These are phyloP conservation scores for Cephalopachus bancanus DNA, from an alignment of 2,797 vertebrate species.

Conservation along the genomic window DNA sequence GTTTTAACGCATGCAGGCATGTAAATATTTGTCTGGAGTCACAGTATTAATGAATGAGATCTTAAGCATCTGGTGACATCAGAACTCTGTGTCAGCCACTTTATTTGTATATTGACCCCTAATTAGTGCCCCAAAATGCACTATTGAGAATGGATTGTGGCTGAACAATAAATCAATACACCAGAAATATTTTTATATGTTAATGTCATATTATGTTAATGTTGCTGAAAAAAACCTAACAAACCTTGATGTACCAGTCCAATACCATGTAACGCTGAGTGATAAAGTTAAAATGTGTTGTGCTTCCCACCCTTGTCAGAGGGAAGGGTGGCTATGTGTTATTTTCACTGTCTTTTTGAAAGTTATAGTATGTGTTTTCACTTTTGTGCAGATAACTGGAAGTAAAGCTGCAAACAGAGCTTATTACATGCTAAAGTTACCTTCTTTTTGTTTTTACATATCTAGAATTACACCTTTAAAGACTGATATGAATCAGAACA, in stretches of 20 bases:
- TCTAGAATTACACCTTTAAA: slow-evolving; percentile 90
- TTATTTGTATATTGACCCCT: slow-evolving; percentile 91
- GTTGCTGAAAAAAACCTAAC: slow-evolving; percentile 92
- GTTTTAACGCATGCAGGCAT: slow-evolving; percentile 99
- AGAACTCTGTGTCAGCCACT: slow-evolving; percentile 89
- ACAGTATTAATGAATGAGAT: slow-evolving; percentile 99
- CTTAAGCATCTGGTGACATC: slow-evolving; percentile 95
- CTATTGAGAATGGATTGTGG: slow-evolving; percentile 89
- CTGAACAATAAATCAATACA: slow-evolving; percentile 89
- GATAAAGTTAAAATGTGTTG: slow-evolving; percentile 94
- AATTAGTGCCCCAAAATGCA: slow-evolving; percentile 88
- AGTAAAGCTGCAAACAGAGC: slow-evolving; percentile 89
- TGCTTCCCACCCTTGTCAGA: slow-evolving; percentile 88
- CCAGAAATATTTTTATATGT: slow-evolving; percentile 94
- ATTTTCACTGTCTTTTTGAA: slow-evolving; percentile 91
- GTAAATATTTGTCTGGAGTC: slow-evolving; percentile 99
- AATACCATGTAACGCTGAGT: slow-evolving; percentile 91
- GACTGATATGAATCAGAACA: slow-evolving; percentile 88
- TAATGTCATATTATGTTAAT: slow-evolving; percentile 92
- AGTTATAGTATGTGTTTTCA: slow-evolving; percentile 90
- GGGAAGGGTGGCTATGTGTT: slow-evolving; percentile 90
- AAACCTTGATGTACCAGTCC: slow-evolving; percentile 91
- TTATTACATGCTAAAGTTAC: slow-evolving; percentile 85
- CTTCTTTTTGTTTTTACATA: slow-evolving; percentile 86
- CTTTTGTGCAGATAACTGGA: slow-evolving; percentile 93